Evolutionary conservation across 2,797 vertebrate genomes (phyloP).

Genomic region (Hozukius guyotensis): DNA sequence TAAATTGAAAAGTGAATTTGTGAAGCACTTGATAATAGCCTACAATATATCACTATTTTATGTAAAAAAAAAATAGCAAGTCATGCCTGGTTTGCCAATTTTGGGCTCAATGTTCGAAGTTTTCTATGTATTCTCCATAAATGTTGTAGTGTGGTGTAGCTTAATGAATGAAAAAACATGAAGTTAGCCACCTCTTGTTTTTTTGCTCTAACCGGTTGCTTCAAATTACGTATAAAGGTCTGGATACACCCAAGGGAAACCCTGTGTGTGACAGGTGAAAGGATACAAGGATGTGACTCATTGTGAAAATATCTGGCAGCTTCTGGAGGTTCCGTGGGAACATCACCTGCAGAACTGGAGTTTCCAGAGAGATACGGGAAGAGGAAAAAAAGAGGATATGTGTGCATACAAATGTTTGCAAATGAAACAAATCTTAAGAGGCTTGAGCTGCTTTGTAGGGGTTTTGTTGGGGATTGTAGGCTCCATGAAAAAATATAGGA

Average conservation of each 20-base stretch:
- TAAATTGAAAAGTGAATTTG: background rate
- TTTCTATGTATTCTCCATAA: background rate
- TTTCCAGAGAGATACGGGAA: background rate
- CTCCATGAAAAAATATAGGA: too few relatives aligned
- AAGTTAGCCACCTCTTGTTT: background rate
- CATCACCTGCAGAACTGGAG: constrained; percentile 17
- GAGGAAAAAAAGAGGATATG: background rate
- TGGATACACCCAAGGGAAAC: background rate
- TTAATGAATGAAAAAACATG: too few relatives aligned
- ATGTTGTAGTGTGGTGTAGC: too few relatives aligned
- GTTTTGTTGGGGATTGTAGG: rapidly evolving
- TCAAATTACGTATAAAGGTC: background rate
- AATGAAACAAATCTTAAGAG: background rate
- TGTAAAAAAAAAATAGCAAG: background rate
- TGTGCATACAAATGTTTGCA: background rate
- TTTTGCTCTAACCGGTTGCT: background rate
- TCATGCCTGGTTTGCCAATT: background rate
- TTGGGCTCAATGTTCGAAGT: background rate
- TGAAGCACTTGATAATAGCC: background rate
- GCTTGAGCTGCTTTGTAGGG: background rate
- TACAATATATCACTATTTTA: background rate
- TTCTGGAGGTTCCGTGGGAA: background rate
- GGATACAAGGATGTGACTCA: constrained; percentile 8
- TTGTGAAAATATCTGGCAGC: background rate
- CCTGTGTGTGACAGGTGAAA: background rate